Evolutionary conservation across 2,888 invertebrate genomes (phyloP).

Genomic region (Busseola fusca): DNA sequence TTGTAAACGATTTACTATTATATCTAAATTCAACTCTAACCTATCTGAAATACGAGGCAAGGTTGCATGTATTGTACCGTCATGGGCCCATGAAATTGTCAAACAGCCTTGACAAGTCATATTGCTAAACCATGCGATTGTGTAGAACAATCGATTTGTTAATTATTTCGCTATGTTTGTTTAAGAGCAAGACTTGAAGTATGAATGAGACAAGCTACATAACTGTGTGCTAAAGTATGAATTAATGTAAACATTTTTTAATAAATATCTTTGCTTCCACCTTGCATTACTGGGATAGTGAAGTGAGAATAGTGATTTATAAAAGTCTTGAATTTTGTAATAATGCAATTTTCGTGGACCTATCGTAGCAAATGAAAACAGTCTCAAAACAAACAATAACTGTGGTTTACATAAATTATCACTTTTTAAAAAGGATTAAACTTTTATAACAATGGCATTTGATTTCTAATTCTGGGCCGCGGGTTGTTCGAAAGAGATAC

Average conservation of each 20-base stretch:
- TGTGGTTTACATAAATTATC: neutral
- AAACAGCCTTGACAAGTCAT: slow-evolving; percentile 75
- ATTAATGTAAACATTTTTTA: neutral
- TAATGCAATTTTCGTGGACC: neutral
- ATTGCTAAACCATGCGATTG: slow-evolving; percentile 55
- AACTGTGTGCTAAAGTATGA: neutral
- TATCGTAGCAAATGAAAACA: neutral
- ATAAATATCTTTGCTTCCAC: neutral
- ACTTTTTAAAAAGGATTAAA: neutral
- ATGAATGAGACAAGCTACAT: slow-evolving; percentile 34
- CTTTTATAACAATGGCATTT: neutral
- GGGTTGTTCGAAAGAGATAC: too few species aligned
- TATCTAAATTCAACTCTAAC: slow-evolving; percentile 37
- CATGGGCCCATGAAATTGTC: slow-evolving; percentile 71
- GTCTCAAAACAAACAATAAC: neutral
- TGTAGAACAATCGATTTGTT: slow-evolving; percentile 57
- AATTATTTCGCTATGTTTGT: slow-evolving; percentile 32
- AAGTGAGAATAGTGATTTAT: neutral
- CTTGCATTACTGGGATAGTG: neutral
- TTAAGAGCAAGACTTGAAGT: slow-evolving; percentile 7
- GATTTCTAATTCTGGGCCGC: neutral
- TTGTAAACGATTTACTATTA: neutral
- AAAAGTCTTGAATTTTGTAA: neutral
- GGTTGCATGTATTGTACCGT: slow-evolving; percentile 49
- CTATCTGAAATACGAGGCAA: slow-evolving; percentile 42